Conservation (phyloP, 92 coral and sea anemone species). For the Anthopleura xanthogrammica region DNA sequence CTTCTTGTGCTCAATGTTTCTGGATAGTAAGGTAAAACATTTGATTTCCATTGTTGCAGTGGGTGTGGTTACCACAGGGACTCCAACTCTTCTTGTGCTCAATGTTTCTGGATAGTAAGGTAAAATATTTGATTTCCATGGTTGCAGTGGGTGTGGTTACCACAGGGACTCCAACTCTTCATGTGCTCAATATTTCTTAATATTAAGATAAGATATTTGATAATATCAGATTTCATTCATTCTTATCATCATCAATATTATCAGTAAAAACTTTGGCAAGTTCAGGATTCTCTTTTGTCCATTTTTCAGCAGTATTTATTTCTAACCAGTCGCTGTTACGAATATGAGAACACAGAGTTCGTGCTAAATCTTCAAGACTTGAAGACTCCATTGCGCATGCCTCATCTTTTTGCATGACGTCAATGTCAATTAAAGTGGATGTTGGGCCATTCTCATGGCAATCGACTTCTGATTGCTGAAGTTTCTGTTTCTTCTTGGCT, state of each 20-base stretch:
- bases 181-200: no score
- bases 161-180: no score
- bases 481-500: slow-evolving; percentile 6
- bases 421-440: not conserved
- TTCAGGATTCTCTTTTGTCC: slow-evolving; percentile 78
- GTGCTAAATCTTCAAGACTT: slow-evolving; percentile 62
- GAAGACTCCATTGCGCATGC: slow-evolving; percentile 24
- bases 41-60: no score
- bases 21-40: no score
- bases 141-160: no score
- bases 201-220: no score
- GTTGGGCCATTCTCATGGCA: not conserved
- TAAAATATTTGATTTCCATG: no score
- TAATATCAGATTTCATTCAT: no score
- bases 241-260: not conserved
- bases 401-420: not conserved
- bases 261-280: slow-evolving; percentile 61
- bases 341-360: slow-evolving; percentile 51
- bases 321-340: slow-evolving; percentile 68
- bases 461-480: not conserved
- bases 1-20: no score
- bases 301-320: slow-evolving; percentile 77
- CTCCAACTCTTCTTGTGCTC: no score
- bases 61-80: no score
- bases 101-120: no score